phyloP scores from a whole-genome alignment of 2,797 vertebrate species.

The Chlorospingus semifuscus region DNA sequence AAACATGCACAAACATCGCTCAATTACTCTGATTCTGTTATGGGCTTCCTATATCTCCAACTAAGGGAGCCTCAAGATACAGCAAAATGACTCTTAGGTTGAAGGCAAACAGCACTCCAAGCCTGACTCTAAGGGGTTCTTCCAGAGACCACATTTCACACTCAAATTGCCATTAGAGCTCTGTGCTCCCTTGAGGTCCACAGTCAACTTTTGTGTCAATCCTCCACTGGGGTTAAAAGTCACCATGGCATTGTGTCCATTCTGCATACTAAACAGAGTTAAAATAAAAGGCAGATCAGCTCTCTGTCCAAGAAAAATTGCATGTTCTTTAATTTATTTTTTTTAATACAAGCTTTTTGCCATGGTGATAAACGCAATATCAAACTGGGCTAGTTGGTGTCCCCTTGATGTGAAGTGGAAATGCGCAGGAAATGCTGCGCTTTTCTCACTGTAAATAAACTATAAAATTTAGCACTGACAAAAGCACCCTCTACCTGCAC shows the following conservation, averaged over 20 bases:
- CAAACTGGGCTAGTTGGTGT: background rate
- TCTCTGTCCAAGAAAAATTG: background rate
- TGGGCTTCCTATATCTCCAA: slow-evolving; percentile 73
- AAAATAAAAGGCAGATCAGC: slow-evolving; percentile 76
- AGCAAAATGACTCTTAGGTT: slow-evolving; percentile 74
- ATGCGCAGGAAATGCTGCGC: background rate
- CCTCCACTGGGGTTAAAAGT: slow-evolving; percentile 85
- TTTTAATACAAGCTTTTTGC: background rate
- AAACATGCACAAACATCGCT: slow-evolving; percentile 77
- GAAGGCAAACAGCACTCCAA: slow-evolving; percentile 86
- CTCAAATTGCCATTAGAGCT: slow-evolving; percentile 94
- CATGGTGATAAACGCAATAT: background rate
- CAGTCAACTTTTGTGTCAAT: slow-evolving; percentile 74
- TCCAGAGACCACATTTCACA: slow-evolving; percentile 92
- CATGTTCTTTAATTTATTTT: background rate
- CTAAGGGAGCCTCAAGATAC: slow-evolving; percentile 80
- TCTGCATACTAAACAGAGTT: slow-evolving; percentile 81
- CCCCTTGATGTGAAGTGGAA: background rate
- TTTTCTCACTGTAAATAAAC: background rate
- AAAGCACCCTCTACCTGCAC: background rate
- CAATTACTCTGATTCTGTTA: slow-evolving; percentile 74
- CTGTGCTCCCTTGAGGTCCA: slow-evolving; percentile 79
- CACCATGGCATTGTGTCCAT: slow-evolving; percentile 81
- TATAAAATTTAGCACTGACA: rapidly evolving
- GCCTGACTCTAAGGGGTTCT: slow-evolving; percentile 90